Percentiles rank a stretch among this genome's conserved stretches.
Evolutionary conservation across 2,113 vertebrate genomes (phyloP).

Genomic region (Platysteira castanea): DNA sequence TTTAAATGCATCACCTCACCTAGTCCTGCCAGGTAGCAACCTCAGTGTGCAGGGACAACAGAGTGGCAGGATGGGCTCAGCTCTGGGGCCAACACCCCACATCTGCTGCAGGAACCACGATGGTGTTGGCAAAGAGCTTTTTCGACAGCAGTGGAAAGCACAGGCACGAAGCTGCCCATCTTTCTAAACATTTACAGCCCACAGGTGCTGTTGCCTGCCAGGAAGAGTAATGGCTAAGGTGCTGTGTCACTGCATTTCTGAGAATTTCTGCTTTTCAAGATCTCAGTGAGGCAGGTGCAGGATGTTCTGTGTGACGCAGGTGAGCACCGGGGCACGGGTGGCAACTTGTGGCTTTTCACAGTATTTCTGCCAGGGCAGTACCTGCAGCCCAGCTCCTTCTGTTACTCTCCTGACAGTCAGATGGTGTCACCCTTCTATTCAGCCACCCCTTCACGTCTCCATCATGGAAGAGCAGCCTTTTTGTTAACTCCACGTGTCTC

Average conservation of each 20-base stretch:
- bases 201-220: not conserved
- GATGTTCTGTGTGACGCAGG: not conserved
- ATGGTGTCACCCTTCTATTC: not conserved
- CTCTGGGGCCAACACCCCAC: not conserved
- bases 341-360: not conserved
- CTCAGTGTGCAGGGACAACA: rapidly evolving
- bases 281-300: not conserved
- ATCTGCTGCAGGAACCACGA: not conserved
- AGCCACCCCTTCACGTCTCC: not conserved
- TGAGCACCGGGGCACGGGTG: rapidly evolving
- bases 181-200: not conserved
- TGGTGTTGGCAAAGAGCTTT: not conserved
- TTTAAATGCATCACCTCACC: not conserved
- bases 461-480: not conserved
- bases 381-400: not conserved
- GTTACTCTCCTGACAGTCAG: not conserved
- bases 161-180: not conserved
- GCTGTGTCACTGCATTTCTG: not conserved
- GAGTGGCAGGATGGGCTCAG: not conserved
- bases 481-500: not conserved
- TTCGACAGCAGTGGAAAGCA: not conserved
- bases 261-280: not conserved
- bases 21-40: not conserved
- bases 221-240: not conserved
- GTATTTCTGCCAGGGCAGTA: not conserved